Base-by-base conservation (phyloP, 2,797 vertebrate species). In the Gymnothorax javanicus region DNA sequence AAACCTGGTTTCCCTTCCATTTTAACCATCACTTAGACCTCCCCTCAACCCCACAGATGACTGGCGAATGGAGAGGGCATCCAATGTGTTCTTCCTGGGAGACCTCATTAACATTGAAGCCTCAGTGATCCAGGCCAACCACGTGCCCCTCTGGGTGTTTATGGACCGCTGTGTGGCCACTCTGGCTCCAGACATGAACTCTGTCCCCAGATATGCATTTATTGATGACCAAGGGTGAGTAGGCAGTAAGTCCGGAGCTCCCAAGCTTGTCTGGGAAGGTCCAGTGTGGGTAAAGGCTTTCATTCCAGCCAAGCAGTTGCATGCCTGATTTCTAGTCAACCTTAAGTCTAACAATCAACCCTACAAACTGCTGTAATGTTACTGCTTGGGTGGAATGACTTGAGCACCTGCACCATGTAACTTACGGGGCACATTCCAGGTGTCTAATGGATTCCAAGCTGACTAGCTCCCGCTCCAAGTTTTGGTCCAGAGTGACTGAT, bases 1-100 rank as follows among this genome's bases (percentile, higher is more conserved):
- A 67, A 43, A 86, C 17, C 11, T 11, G 25, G n/a, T 7, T 59
- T 3, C 8, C 13, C 84, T 20, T 67, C 7, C 25, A 12, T n/a
- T 79, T 25, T 79, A 54, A 54, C 60, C 15, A 81, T 94, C 93
- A 77, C 90, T 12, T 87, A 95, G 95, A 83, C 60, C n/a, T 93
- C 95, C 86, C 90, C 94, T 0, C 92, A 93, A 25, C n/a, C 17
- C 5, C 64, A 43, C 56, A 87, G 87, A 82, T 85, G 87, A 85
- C 83, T 87, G 85, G 89, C 7, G 25, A 13, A 23, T 6, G 33
- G 84, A 87, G 73, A 82, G 88, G 71, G 1, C 60, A 43, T 84
- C 82, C 33, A 86, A 84, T 5, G 33, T 84, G 2, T 89, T 79
- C 43, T 73, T 17, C 85, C 50, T 89, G 85, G 88, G 87, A 4